phyloP scores from a whole-genome alignment of 2,113 vertebrate genomes.

The Clarias macrocephalus region DNA sequence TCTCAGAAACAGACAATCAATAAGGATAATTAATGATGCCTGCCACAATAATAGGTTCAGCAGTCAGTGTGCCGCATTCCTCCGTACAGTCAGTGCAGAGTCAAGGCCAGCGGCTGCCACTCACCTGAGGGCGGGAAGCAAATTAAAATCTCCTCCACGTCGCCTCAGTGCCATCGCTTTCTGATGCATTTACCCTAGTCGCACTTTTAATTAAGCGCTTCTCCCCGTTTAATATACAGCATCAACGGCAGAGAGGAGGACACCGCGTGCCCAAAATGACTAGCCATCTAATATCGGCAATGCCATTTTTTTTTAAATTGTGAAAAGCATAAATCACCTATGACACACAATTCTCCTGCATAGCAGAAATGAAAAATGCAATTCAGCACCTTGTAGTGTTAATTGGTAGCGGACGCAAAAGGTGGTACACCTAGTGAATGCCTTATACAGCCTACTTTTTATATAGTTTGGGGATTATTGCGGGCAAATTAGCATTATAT shows the following conservation, averaged over 20 bases:
- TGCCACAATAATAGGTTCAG: constrained; percentile 98
- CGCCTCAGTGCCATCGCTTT: constrained; percentile 74
- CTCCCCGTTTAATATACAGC: constrained; percentile 75
- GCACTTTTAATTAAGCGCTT: constrained; percentile 72
- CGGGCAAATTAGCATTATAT: background rate
- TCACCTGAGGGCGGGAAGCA: constrained; percentile 89
- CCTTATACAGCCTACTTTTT: background rate
- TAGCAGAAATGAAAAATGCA: constrained; percentile 68
- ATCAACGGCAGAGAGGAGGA: constrained; percentile 58
- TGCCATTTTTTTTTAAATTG: constrained; percentile 56
- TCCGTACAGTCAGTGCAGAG: constrained; percentile 94
- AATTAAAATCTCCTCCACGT: constrained; percentile 99
- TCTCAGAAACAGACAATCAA: constrained; percentile 99
- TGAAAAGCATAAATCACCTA: constrained; percentile 70
- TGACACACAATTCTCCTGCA: constrained; percentile 61
- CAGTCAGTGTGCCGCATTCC: constrained; percentile 99
- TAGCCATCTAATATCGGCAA: constrained; percentile 72
- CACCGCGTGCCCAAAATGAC: constrained; percentile 61
- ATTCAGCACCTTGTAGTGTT: constrained; percentile 60
- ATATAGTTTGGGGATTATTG: background rate
- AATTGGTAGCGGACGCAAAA: constrained; percentile 20
- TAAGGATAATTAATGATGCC: constrained; percentile 99
- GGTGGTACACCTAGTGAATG: constrained; percentile 14
- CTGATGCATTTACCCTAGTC: constrained; percentile 68
- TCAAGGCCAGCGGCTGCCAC: constrained; percentile 96